Evolutionary conservation across 2,113 vertebrate genomes (phyloP).

Genomic region (Calyptommatus sinebrachiatus): DNA sequence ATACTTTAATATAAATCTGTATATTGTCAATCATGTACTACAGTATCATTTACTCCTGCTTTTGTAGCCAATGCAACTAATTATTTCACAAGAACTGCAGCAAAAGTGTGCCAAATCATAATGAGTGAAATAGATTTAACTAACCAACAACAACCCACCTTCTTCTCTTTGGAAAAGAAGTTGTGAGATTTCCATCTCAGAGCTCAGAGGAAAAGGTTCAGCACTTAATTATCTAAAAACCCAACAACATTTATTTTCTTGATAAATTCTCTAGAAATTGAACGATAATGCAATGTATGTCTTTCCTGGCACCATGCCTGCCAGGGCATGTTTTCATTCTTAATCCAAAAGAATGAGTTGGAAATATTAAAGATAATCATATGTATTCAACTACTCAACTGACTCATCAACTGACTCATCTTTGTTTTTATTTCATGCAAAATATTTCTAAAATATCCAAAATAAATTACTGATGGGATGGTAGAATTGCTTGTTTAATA

Average conservation of each 20-base stretch:
- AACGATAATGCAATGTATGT: constrained; percentile 4
- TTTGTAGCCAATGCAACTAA: neutral
- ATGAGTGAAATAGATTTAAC: neutral
- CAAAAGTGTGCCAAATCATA: neutral
- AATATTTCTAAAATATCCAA: neutral
- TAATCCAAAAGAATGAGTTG: neutral
- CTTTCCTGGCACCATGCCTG: neutral
- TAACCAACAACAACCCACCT: neutral
- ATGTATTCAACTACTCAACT: neutral
- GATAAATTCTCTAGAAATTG: neutral
- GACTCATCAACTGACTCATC: neutral
- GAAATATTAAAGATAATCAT: neutral
- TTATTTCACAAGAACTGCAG: neutral
- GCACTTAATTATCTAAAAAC: constrained; percentile 7
- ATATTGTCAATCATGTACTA: no score
- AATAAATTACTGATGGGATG: neutral
- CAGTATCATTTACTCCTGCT: neutral
- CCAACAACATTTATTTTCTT: neutral
- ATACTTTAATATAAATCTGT: no score
- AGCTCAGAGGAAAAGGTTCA: neutral
- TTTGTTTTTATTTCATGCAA: neutral
- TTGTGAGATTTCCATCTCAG: neutral
- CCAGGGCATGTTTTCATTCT: neutral
- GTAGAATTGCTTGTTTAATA: neutral
- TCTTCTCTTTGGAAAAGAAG: neutral